Conservation (phyloP, 2,797 vertebrate genomes). For the Apogon talboti region DNA sequence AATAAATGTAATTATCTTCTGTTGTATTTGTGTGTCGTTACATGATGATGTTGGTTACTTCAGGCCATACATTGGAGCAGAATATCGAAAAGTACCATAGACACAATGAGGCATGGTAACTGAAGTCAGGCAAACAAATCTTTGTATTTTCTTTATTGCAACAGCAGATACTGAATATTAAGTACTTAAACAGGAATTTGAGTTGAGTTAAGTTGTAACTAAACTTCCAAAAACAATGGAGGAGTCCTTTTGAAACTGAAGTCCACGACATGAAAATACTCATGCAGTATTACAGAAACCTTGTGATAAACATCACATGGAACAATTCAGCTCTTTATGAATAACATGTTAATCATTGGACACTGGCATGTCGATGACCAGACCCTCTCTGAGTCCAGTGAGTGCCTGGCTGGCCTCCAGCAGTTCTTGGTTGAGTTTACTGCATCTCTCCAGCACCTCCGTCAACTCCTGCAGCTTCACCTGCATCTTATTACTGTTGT, state of each 20-base stretch:
- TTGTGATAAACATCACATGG: too few species aligned
- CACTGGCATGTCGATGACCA: constrained; percentile 19
- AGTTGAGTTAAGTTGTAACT: constrained; percentile 7
- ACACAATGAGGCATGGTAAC: background rate
- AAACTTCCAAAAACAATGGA: constrained; percentile 1
- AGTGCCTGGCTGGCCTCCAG: constrained; percentile 61
- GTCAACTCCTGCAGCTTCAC: constrained; percentile 70
- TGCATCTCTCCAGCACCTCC: constrained; percentile 69
- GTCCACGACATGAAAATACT: too few species aligned
- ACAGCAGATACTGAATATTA: constrained; percentile 6
- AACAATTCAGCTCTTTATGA: too few species aligned
- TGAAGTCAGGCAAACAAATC: background rate
- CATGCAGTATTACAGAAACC: too few species aligned
- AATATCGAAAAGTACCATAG: background rate
- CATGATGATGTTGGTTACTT: background rate
- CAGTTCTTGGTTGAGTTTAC: constrained; percentile 66
- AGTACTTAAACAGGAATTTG: constrained; percentile 18
- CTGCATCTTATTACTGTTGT: constrained; percentile 70
- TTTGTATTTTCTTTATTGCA: constrained; percentile 25
- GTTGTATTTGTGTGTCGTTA: constrained; percentile 1
- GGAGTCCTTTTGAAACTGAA: too few species aligned
- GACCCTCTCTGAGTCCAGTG: constrained; percentile 48
- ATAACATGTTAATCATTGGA: background rate
- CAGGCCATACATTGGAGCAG: background rate
- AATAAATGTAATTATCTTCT: background rate